Base-by-base conservation (phyloP, 2,113 vertebrate genomes). In the Eolophus roseicapilla region DNA sequence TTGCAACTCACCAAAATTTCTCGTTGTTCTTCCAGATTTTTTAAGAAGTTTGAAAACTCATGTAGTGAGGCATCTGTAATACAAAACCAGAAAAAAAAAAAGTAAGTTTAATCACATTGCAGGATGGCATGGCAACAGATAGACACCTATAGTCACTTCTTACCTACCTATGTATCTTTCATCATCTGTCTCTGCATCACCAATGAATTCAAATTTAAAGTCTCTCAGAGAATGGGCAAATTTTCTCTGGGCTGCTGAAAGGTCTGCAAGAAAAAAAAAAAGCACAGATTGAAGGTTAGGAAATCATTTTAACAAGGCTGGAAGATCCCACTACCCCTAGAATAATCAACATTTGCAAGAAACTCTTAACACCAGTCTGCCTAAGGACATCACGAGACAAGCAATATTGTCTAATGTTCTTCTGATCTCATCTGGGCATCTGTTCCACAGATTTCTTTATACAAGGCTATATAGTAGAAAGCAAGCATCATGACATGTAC, bases 141-240 rank as follows among this genome's bases (percentile, higher is more conserved):
- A 91, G n/a, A 18, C 55, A 68, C 19, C 50, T 69, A 41, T 1
- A 67, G 27, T 41, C 19, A 80, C 19, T 63, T 53, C 53, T 80
- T 55, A 98, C 98, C 84, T 96, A 99, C 99, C 99, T 69, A 99
- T 99, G 74, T 98, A 99, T 71, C 97, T 98, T 86, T 99, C 99
- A 39, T 99, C 99, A 11, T 99, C 99, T 0, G 99, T 99, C 98
- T 99, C 99, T 7, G 99, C 99, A 83, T 99, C 99, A 1, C 99
- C 99, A 8, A 99, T 99, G 95, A 99, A 99, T 94, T 99, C 99
- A 87, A 99, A 99, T 60, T 99, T 99, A 86, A 99, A 99, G 68
- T 99, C 99, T 88, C 98, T 98, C 74, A 99, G 98, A 60, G 98
- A 99, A 73, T 99, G 99, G 8, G 99, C 99, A 82, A 99, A 99